Conservation (phyloP, 30 jellyfish, hydroid and myxozoan genomes). For the Chrysaora quinquecirrha region DNA sequence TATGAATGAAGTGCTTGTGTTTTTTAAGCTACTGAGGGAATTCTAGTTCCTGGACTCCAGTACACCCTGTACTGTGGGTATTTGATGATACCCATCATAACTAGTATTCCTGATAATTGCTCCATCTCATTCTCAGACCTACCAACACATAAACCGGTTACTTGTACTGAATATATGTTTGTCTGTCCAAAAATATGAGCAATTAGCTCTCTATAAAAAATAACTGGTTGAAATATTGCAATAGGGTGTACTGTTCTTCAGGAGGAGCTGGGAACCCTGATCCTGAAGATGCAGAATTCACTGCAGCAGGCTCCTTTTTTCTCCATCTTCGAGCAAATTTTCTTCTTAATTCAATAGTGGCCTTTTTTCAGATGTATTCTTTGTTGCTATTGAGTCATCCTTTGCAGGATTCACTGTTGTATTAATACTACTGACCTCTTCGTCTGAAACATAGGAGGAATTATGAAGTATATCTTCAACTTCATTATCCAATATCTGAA, state of each 20-base stretch:
- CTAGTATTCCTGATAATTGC: slow-evolving; percentile 22
- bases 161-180: slow-evolving; percentile 24
- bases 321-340: background rate
- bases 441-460: no score
- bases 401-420: no score
- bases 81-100: slow-evolving; percentile 39
- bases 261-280: slow-evolving; percentile 32
- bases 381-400: no score
- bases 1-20: slow-evolving; percentile 21
- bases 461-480: no score
- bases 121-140: slow-evolving; percentile 22
- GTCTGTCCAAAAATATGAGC: slow-evolving; percentile 27
- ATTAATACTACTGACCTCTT: no score
- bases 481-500: no score
- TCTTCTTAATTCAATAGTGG: no score
- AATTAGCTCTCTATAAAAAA: slow-evolving; percentile 23
- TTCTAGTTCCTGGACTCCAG: slow-evolving; percentile 22
- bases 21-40: slow-evolving; percentile 31
- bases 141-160: slow-evolving; percentile 14
- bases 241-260: slow-evolving; percentile 19
- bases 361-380: no score
- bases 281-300: slow-evolving; percentile 13
- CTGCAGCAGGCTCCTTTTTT: slow-evolving; percentile 31
- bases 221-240: slow-evolving; percentile 27
- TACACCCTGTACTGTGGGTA: slow-evolving; percentile 24